phyloP scores from a whole-genome alignment of 2,888 invertebrate species.

The Ernsta delagoae region DNA sequence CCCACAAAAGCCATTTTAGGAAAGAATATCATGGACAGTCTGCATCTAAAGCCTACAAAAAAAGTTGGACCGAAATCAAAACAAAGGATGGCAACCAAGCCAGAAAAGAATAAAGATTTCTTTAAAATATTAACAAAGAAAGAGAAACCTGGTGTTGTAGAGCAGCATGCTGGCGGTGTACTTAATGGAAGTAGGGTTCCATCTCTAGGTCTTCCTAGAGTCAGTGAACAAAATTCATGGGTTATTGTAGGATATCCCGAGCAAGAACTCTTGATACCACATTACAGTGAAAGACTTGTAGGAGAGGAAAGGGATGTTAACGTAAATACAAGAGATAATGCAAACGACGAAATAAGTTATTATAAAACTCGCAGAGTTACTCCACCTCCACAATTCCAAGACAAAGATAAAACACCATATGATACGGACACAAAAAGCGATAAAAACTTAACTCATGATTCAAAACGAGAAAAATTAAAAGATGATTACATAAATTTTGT shows the following conservation, averaged over 20 bases:
- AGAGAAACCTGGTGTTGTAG: constrained; percentile 65
- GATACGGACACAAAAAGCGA: constrained; percentile 64
- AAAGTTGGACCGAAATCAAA: constrained; percentile 78
- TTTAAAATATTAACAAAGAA: constrained; percentile 74
- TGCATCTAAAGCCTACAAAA: constrained; percentile 76
- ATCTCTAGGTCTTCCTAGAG: constrained; percentile 71
- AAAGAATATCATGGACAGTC: constrained; percentile 80
- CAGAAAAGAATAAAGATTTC: constrained; percentile 66
- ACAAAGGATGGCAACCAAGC: constrained; percentile 63
- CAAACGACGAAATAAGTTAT: constrained; percentile 52
- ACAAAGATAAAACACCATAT: constrained; percentile 67
- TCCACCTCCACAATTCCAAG: constrained; percentile 79
- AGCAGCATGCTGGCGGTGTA: constrained; percentile 67
- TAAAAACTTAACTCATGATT: constrained; percentile 70
- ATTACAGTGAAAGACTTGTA: constrained; percentile 73
- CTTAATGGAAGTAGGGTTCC: constrained; percentile 74
- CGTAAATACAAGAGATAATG: constrained; percentile 53
- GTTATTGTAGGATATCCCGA: constrained; percentile 61
- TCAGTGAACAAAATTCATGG: constrained; percentile 71
- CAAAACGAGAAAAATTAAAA: constrained; percentile 80
- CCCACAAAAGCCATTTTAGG: constrained; percentile 74
- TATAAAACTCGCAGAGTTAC: constrained; percentile 66
- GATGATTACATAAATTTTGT: constrained; percentile 68
- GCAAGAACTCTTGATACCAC: constrained; percentile 72
- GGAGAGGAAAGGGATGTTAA: constrained; percentile 59